phyloP scores from a whole-genome alignment of 2,888 invertebrate species.

The Thymelicus lineola region DNA sequence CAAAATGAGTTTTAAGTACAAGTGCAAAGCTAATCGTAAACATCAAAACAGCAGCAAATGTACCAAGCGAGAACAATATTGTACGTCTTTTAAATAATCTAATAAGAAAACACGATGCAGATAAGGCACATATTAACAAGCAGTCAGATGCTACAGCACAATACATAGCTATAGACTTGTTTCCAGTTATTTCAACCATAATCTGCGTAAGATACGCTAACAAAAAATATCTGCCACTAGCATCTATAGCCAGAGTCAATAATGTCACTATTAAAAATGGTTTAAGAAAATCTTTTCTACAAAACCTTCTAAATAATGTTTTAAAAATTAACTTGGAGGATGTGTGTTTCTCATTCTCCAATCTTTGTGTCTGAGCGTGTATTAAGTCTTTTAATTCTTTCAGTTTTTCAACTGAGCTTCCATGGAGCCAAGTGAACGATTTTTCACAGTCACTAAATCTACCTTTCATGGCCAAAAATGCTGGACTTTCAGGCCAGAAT shows the following conservation, averaged over 20 bases:
- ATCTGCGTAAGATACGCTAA: constrained; percentile 32
- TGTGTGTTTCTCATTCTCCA: constrained; percentile 1
- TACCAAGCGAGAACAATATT: constrained; percentile 23
- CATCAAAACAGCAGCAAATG: constrained; percentile 19
- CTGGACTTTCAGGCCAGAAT: constrained; percentile 58
- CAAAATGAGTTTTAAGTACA: constrained; percentile 48
- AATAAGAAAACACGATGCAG: constrained; percentile 23
- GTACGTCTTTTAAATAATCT: constrained; percentile 34
- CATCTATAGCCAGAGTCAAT: constrained; percentile 22
- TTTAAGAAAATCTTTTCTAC: constrained; percentile 28
- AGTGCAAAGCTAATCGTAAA: constrained; percentile 44
- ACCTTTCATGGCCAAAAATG: constrained; percentile 53
- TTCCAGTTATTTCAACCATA: constrained; percentile 26
- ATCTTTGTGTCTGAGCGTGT: constrained; percentile 40
- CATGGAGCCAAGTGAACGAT: constrained; percentile 53
- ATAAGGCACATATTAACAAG: constrained; percentile 26
- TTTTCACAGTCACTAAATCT: constrained; percentile 53
- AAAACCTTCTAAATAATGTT: constrained; percentile 15
- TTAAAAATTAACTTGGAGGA: not conserved
- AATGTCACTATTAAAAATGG: constrained; percentile 24
- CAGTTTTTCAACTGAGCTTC: constrained; percentile 44
- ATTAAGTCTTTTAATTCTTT: constrained; percentile 49
- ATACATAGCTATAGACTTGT: constrained; percentile 27
- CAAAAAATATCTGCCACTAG: constrained; percentile 26
- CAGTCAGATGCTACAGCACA: constrained; percentile 27